A percentile compares a stretch with the other conserved stretches of the same genome.
phyloP scores from a whole-genome alignment of 2,797 vertebrate genomes.

The Hemitrygon akajei region DNA sequence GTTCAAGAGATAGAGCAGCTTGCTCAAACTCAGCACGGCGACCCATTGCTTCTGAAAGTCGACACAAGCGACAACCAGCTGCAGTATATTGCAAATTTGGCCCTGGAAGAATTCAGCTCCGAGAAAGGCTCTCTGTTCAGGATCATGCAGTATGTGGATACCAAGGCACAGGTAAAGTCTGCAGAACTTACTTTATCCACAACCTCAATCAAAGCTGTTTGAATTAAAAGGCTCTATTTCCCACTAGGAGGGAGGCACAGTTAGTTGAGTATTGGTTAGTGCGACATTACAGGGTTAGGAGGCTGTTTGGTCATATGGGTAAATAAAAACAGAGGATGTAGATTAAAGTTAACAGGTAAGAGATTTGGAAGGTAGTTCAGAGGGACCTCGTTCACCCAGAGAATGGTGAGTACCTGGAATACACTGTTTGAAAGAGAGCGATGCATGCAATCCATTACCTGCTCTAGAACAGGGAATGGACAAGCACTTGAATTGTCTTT shows the following conservation, averaged over 20 bases:
- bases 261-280: too few relatives aligned
- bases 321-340: too few relatives aligned
- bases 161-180: not conserved
- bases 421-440: too few relatives aligned
- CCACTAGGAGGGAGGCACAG: not conserved
- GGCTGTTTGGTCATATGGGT: too few relatives aligned
- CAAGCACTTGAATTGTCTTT: too few relatives aligned
- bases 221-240: not conserved
- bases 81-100: not conserved
- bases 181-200: not conserved
- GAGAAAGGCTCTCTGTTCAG: not conserved
- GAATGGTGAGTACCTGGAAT: too few relatives aligned
- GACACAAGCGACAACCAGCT: not conserved
- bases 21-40: accelerated
- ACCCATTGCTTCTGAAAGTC: not conserved
- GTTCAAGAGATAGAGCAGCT: not conserved
- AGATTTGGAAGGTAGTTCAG: too few relatives aligned
- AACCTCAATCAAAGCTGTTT: not conserved
- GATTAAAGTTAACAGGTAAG: too few relatives aligned
- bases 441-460: too few relatives aligned
- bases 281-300: too few relatives aligned
- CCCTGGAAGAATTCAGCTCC: not conserved
- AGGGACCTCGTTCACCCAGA: too few relatives aligned
- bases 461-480: too few relatives aligned
- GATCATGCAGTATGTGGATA: not conserved